Evolutionary conservation across 1,140 invertebrate species (phyloP).

Genomic region (Diorhabda sublineata): DNA sequence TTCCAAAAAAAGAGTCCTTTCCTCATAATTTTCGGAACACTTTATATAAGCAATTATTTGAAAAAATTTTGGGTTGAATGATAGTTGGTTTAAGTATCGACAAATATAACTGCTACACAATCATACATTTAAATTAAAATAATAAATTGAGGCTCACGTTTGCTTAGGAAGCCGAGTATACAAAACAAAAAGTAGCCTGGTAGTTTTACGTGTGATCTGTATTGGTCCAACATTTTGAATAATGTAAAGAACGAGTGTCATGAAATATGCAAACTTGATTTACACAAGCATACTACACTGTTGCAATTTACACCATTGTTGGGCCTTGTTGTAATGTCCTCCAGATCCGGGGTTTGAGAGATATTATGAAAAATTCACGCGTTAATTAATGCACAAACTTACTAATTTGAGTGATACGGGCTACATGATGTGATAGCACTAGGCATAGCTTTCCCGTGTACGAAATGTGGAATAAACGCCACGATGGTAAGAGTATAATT

Average conservation of each 20-base stretch:
- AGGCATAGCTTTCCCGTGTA: background rate
- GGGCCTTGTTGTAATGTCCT: background rate
- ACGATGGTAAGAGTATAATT: background rate
- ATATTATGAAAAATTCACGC: conserved; percentile 5
- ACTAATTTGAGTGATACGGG: background rate
- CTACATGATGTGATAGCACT: background rate
- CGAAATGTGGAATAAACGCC: background rate
- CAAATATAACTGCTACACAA: too few species aligned
- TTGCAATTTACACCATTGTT: conserved; percentile 22
- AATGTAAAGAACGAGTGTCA: conserved; percentile 30
- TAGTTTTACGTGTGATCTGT: background rate
- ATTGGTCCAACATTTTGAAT: conserved; percentile 27
- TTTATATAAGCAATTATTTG: too few species aligned
- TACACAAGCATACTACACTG: conserved; percentile 22
- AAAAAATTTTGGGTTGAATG: too few species aligned
- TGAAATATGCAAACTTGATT: conserved; percentile 40
- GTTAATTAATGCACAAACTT: background rate
- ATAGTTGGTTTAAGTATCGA: too few species aligned
- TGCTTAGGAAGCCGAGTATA: too few species aligned
- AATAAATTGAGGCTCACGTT: too few species aligned
- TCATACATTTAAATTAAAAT: too few species aligned
- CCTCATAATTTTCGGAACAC: too few species aligned
- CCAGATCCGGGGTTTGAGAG: conserved; percentile 1
- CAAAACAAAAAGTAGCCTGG: background rate
- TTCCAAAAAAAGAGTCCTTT: too few species aligned